Evolutionary conservation across 1,140 invertebrate genomes (phyloP).

Genomic region (Trypoxylus dichotomus): DNA sequence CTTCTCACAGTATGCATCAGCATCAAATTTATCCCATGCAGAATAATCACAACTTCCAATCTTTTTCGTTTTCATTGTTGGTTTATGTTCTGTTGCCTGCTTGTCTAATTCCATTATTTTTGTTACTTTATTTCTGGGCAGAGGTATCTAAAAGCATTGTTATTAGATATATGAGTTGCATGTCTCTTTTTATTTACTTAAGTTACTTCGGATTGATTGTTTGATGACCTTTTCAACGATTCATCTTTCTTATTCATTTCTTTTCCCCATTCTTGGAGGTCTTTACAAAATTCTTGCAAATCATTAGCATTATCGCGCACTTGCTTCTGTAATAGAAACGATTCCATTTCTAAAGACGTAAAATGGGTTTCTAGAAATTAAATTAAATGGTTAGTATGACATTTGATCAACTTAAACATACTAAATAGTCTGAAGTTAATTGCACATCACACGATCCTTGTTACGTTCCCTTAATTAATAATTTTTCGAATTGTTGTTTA

Average conservation of each 20-base stretch:
- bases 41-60: slow-evolving; percentile 66
- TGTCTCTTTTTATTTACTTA: neutral
- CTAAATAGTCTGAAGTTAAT: neutral
- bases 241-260: slow-evolving; percentile 83
- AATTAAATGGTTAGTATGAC: neutral
- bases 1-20: slow-evolving; percentile 72
- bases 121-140: slow-evolving; percentile 1
- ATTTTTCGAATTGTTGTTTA: too few species aligned
- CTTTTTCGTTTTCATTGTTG: slow-evolving; percentile 53
- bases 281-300: slow-evolving; percentile 70
- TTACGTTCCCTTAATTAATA: too few species aligned
- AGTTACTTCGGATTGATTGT: neutral
- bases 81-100: slow-evolving; percentile 52
- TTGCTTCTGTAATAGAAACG: slow-evolving; percentile 67
- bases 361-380: too few species aligned
- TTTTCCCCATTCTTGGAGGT: slow-evolving; percentile 80
- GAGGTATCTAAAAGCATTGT: neutral
- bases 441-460: neutral
- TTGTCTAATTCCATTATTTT: neutral
- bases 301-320: slow-evolving; percentile 73
- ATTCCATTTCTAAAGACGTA: slow-evolving; percentile 49
- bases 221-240: slow-evolving; percentile 52
- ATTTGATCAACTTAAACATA: neutral
- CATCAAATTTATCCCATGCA: slow-evolving; percentile 82
- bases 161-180: neutral